Evolutionary conservation across 1,140 invertebrate genomes (phyloP), one percentile per base, ranked within the genome.

Genomic region (Papilio glaucus): DNA sequence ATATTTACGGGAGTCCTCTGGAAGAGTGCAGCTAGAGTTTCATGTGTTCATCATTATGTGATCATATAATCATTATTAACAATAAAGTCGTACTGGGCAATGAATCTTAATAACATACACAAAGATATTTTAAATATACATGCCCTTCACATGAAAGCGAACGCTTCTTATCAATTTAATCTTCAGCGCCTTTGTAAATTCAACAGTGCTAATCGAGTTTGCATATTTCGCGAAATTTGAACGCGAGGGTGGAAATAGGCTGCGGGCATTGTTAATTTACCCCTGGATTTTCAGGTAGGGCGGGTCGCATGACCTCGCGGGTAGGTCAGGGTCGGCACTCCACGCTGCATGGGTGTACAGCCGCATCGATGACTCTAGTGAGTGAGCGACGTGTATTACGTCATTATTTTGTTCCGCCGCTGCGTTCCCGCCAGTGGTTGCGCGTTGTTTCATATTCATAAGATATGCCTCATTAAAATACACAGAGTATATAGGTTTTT

Each of bases 291-390:
- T 83, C 45, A 76, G 78, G 78, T 75, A 74, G 74, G 65, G 60
- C 45, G 72, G 72, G 63, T 67, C 80, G 82, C 77, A 84, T 79
- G 85, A 87, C 80, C 83, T 84, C 83, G 80, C 80, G 77, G 80
- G 75, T 72, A 33, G 82, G 83, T 85, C 85, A 87, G 68, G 85
- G 85, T 79, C 83, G 80, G 65, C 8, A 71, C 71, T 68, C 33
- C 61, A 37, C 42, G 53, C 37, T 26, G 24, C 33, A 24, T 74
- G 37, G 26, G 4, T 65, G 18, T 65, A 65, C 37, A 39, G 12
- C 39, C 29, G 37, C 62, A 65, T 65, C 62, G 62, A 65, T 65
- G 62, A 65, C 62, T 65, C 62, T 62, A 37, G 62, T 38, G 15
- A 41, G n/a, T n/a, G n/a, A n/a, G 61, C 33, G 61, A 63, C 61